phyloP scores from a whole-genome alignment of 2,113 vertebrate species.

The Neodon shergylaensis region DNA sequence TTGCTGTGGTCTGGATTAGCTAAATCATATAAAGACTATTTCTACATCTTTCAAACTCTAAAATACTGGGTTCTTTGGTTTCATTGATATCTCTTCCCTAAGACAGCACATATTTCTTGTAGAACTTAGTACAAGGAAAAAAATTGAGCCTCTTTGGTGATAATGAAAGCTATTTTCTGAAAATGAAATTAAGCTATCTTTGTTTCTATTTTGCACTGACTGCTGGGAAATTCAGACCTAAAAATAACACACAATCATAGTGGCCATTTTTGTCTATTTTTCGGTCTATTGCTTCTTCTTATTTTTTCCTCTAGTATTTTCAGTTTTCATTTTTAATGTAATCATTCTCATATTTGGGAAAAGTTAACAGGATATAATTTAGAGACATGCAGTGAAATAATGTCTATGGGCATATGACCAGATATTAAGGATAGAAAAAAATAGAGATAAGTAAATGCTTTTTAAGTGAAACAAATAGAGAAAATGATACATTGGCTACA shows the following conservation, averaged over 20 bases:
- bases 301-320: background rate
- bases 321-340: background rate
- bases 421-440: background rate
- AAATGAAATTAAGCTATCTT: conserved; percentile 29
- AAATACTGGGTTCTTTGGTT: background rate
- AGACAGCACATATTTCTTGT: background rate
- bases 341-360: background rate
- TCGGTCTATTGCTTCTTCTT: background rate
- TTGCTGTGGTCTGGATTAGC: background rate
- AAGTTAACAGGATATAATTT: background rate
- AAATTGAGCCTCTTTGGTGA: conserved; percentile 2
- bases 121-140: background rate
- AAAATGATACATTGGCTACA: background rate
- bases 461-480: background rate
- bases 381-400: background rate
- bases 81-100: background rate
- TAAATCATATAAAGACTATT: background rate
- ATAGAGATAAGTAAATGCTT: background rate
- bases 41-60: background rate
- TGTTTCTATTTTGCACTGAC: background rate
- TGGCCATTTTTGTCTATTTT: background rate
- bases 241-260: background rate
- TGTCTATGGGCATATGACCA: background rate
- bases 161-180: background rate
- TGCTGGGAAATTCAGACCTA: background rate